These are phyloP conservation scores for Uloborus plumipes DNA, from an alignment of 2,888 invertebrate species.

Conservation along the genomic window DNA sequence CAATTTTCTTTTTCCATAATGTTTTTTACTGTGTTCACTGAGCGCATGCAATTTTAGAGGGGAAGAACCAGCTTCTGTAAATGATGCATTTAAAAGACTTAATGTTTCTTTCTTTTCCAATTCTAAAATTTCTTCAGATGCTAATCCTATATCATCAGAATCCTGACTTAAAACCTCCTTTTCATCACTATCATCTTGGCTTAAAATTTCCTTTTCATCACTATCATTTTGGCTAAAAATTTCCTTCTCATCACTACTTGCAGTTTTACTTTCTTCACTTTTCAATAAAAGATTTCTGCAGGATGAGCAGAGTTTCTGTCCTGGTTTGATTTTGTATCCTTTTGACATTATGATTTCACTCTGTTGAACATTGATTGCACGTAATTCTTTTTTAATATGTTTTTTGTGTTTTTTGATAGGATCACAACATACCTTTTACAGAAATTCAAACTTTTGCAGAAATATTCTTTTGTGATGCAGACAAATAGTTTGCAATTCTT, in stretches of 20 bases:
- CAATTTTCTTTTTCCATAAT: constrained; percentile 13
- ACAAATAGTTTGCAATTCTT: constrained; percentile 6
- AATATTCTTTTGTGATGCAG: constrained; percentile 13
- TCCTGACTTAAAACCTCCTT: constrained; percentile 8
- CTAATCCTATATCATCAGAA: constrained; percentile 9
- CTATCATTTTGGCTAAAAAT: too few species aligned
- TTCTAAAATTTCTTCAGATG: constrained; percentile 5
- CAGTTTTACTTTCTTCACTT: constrained; percentile 9
- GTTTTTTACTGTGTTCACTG: constrained; percentile 13
- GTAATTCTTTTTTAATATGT: constrained; percentile 3
- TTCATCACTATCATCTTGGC: too few species aligned
- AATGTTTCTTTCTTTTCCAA: constrained; percentile 8
- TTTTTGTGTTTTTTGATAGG: constrained; percentile 10
- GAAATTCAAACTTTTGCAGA: constrained; percentile 6
- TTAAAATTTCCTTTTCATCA: too few species aligned
- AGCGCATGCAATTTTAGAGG: constrained; percentile 8
- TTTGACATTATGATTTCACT: constrained; percentile 5
- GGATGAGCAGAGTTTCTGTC: constrained; percentile 12
- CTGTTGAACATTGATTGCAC: constrained; percentile 12
- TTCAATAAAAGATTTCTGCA: constrained; percentile 11
- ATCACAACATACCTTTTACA: constrained; percentile 9
- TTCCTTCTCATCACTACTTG: constrained; percentile 12
- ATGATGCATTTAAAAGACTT: constrained; percentile 10
- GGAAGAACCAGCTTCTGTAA: constrained; percentile 5
- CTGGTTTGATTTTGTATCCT: constrained; percentile 13